These are phyloP conservation scores for Gryllus bimaculatus DNA, from an alignment of 1,140 invertebrate species.

Conservation along the genomic window DNA sequence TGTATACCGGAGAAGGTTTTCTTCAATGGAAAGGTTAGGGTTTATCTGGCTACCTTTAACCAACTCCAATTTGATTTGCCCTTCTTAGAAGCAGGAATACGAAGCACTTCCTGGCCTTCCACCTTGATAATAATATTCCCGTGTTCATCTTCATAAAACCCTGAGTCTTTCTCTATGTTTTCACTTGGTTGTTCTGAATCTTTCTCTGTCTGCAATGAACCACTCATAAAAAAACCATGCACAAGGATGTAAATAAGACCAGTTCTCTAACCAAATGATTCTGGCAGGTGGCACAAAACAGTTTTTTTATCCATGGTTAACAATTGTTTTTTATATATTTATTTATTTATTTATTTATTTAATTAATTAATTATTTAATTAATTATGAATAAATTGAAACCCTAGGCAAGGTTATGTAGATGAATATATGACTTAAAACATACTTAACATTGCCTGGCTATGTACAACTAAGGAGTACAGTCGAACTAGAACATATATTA, in stretches of 20 bases:
- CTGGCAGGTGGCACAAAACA: too few species aligned
- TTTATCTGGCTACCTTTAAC: slow-evolving; percentile 43
- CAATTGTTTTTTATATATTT: background rate
- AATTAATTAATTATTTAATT: background rate
- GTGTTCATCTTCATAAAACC: slow-evolving; percentile 34
- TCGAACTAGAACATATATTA: background rate
- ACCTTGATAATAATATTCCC: slow-evolving; percentile 41
- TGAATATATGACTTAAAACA: background rate
- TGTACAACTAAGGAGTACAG: too few species aligned
- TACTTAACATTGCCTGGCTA: background rate
- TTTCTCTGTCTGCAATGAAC: slow-evolving; percentile 20
- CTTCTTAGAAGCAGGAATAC: slow-evolving; percentile 47
- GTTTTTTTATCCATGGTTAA: too few species aligned
- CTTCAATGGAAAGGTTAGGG: too few species aligned
- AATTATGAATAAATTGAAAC: background rate
- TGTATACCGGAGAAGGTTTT: too few species aligned
- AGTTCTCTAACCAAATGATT: too few species aligned
- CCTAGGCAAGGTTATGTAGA: background rate
- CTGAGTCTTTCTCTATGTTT: slow-evolving; percentile 28
- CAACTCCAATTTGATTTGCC: slow-evolving; percentile 52
- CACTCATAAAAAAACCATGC: slow-evolving; percentile 8
- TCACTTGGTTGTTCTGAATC: slow-evolving; percentile 3
- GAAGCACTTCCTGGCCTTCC: slow-evolving; percentile 47
- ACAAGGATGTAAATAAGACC: background rate
- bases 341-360: background rate